These are phyloP conservation scores for Drosophila trapezifrons DNA, from an alignment of 1,140 invertebrate genomes.

Conservation along the genomic window DNA sequence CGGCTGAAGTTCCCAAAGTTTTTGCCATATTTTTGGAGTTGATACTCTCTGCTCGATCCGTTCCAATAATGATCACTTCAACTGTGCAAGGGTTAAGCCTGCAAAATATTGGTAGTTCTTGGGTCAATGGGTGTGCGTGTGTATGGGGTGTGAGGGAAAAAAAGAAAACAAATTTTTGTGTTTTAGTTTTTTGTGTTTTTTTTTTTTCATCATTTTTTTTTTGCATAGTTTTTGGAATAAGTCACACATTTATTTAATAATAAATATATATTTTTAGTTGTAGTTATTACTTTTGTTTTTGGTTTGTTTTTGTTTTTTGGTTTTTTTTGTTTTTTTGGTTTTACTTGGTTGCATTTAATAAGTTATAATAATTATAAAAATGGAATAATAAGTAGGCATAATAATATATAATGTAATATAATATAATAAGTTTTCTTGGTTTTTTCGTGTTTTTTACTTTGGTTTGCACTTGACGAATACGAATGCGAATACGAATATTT, in stretches of 20 bases:
- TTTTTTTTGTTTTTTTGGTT: constrained; percentile 32
- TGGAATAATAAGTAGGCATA: constrained; percentile 82
- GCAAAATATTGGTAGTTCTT: constrained; percentile 12
- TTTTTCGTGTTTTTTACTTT: constrained; percentile 57
- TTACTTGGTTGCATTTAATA: constrained; percentile 65
- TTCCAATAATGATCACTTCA: constrained; percentile 30
- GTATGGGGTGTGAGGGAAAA: constrained; percentile 30
- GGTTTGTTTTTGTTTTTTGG: constrained; percentile 19
- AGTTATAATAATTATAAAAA: constrained; percentile 83
- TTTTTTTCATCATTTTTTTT: constrained; percentile 41
- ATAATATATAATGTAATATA: constrained; percentile 80
- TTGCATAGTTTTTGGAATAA: constrained; percentile 73
- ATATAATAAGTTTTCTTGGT: constrained; percentile 75
- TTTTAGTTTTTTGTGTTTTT: constrained; percentile 61
- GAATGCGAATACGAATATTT: constrained; percentile 68
- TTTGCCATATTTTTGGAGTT: neutral
- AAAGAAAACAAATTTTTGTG: constrained; percentile 68
- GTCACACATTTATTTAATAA: constrained; percentile 79
- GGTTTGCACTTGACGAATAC: constrained; percentile 69
- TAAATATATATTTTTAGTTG: constrained; percentile 64
- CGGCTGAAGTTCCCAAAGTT: constrained; percentile 23
- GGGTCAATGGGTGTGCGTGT: constrained; percentile 11
- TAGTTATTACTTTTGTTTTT: constrained; percentile 46
- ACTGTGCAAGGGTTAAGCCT: constrained; percentile 16
- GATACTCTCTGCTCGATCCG: neutral